phyloP scores from a whole-genome alignment of 2,888 invertebrate genomes.

The Eilema griseolum region DNA sequence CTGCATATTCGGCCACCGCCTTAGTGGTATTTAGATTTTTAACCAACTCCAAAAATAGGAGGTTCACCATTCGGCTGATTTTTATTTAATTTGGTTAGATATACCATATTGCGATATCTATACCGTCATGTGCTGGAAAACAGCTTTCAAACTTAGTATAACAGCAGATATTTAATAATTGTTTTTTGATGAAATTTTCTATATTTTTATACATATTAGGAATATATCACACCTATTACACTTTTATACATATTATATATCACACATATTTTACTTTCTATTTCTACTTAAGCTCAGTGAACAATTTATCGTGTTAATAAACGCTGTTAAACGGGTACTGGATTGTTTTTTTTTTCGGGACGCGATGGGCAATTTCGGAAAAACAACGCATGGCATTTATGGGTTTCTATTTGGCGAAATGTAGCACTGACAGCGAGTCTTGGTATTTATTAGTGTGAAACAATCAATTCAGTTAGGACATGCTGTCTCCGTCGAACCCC shows the following conservation, averaged over 20 bases:
- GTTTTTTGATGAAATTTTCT: no score
- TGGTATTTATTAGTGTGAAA: not conserved
- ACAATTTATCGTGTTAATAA: slow-evolving; percentile 28
- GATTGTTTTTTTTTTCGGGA: slow-evolving; percentile 23
- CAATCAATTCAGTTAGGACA: not conserved
- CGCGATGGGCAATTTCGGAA: slow-evolving; percentile 13
- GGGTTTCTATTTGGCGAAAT: slow-evolving; percentile 6
- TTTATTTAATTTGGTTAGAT: not conserved
- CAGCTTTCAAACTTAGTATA: no score
- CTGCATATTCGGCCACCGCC: no score
- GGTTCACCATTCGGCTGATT: no score
- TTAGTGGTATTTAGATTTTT: no score
- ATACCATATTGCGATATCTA: no score
- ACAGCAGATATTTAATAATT: no score
- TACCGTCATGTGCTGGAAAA: no score
- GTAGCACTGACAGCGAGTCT: slow-evolving; percentile 10
- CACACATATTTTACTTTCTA: slow-evolving; percentile 26
- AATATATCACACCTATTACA: no score
- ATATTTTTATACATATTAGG: no score
- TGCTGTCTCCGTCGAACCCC: not conserved
- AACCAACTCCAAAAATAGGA: no score
- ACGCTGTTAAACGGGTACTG: slow-evolving; percentile 20
- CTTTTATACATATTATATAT: no score
- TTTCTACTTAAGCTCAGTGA: slow-evolving; percentile 24
- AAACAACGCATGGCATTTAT: slow-evolving; percentile 18